Evolutionary conservation across 2,113 vertebrate species (phyloP), one percentile per base, ranked within the genome.

Genomic region (Mus musculus): DNA sequence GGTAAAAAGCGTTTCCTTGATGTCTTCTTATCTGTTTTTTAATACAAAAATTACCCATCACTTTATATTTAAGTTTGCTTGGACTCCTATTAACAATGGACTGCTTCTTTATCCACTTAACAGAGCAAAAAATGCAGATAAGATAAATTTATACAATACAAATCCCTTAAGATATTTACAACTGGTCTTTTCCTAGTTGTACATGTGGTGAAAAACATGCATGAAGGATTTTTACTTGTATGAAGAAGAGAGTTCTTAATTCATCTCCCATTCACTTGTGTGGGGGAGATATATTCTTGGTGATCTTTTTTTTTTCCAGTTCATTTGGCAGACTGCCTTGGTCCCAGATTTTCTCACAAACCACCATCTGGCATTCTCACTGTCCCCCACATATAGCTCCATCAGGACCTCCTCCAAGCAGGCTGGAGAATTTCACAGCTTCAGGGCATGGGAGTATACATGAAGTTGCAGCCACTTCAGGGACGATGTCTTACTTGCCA

Each of bases 361-460:
- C 95, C 78, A 93, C 97, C 98, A 98, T 96, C 96, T 97, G 92
- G 97, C n/a, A 95, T 93, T 95, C 77, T 96, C 69, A 30, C 92
- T 97, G 94, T 96, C 97, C 97, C 88, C 89, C 94, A 97, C 95
- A 95, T 97, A 97, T 95, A 98, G 94, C 92, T 96, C 95, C 88
- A 95, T 96, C 86, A 97, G 96, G 94, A 97, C 95, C 94, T 97
- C 96, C 97, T 97, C 92, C 90, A 91, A 78, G 85, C 88, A 75
- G 92, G 95, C 88, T 97, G 81, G 95, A 98, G 97, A 97, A 97
- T 96, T 97, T 96, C 95, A 97, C 97, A 96, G 95, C 95, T 97
- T 96, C 85, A 90, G 95, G 95, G 42, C 92, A 93, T 89, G 75
- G 95, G 92, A 93, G 81, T 94, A 89, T 73, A 81, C 63, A 30